Conservation (phyloP, 2,888 invertebrate genomes). For the Zelleria hepariella region DNA sequence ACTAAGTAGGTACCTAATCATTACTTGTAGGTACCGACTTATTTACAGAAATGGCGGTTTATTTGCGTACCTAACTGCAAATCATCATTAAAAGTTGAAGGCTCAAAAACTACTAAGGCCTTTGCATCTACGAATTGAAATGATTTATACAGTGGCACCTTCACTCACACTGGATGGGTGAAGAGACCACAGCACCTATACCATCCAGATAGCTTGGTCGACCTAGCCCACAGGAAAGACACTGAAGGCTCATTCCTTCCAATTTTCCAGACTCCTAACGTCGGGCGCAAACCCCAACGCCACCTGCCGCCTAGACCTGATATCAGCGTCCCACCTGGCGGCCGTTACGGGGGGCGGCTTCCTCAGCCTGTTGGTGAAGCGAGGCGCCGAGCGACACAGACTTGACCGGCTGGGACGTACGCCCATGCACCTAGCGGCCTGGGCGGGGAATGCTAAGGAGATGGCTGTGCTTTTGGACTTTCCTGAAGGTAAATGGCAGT, state of each 20-base stretch:
- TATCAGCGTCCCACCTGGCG: constrained; percentile 62
- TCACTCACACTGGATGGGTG: too few species aligned
- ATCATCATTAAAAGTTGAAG: too few species aligned
- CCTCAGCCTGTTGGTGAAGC: constrained; percentile 45
- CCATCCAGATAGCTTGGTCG: too few species aligned
- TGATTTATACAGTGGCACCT: too few species aligned
- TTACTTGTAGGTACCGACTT: too few species aligned
- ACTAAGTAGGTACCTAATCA: too few species aligned
- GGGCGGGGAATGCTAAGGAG: constrained; percentile 53
- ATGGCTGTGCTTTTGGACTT: constrained; percentile 53
- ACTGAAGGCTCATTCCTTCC: not conserved
- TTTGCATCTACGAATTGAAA: too few species aligned
- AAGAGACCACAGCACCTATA: too few species aligned
- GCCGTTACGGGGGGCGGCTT: constrained; percentile 51
- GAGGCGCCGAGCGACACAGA: constrained; percentile 52
- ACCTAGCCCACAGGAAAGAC: not conserved
- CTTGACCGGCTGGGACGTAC: constrained; percentile 56
- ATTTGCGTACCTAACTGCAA: too few species aligned
- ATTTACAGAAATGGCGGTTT: too few species aligned
- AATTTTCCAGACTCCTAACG: constrained; percentile 43
- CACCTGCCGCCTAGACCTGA: constrained; percentile 51
- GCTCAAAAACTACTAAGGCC: too few species aligned
- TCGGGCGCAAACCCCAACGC: constrained; percentile 64
- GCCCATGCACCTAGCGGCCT: constrained; percentile 63
- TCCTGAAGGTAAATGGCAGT: constrained; percentile 46